Conservation (phyloP, 2,113 vertebrate genomes). For the Clarias batrachus region DNA sequence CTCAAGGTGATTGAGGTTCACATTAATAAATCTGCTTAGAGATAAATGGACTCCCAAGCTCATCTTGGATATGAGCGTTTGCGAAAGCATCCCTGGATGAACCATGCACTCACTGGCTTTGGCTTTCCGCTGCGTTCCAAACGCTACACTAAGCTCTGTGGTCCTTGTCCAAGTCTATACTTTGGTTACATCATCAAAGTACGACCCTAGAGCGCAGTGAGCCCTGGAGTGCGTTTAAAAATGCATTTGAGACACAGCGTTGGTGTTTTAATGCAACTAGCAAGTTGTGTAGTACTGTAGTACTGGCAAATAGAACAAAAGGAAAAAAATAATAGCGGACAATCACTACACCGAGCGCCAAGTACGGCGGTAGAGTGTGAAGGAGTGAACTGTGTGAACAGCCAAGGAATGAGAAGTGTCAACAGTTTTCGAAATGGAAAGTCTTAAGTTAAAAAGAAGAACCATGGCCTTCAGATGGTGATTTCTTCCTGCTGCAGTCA, state of each 20-base stretch:
- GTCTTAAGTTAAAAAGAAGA: not conserved
- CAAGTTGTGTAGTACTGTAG: not conserved
- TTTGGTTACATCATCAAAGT: constrained; percentile 3
- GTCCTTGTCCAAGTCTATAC: not conserved
- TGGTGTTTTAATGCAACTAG: not conserved
- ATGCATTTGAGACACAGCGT: not conserved
- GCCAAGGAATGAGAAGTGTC: not conserved
- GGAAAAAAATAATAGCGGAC: not conserved
- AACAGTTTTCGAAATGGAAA: not conserved
- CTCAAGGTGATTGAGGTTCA: too few species aligned
- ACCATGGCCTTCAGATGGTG: not conserved
- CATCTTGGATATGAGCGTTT: too few species aligned
- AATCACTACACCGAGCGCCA: not conserved
- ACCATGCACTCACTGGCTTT: too few species aligned
- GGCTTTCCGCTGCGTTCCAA: not conserved
- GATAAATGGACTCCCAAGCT: too few species aligned
- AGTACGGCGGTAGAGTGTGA: not conserved
- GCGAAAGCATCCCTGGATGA: too few species aligned
- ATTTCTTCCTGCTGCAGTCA: not conserved
- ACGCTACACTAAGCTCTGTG: not conserved
- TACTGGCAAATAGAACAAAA: not conserved
- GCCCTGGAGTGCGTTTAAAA: not conserved
- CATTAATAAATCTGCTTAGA: too few species aligned
- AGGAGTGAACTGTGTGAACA: not conserved
- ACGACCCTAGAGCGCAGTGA: not conserved